Evolutionary conservation across 2,888 invertebrate species (phyloP), one percentile per base, ranked within the genome.

Genomic region (Conops quadrifasciatus): DNA sequence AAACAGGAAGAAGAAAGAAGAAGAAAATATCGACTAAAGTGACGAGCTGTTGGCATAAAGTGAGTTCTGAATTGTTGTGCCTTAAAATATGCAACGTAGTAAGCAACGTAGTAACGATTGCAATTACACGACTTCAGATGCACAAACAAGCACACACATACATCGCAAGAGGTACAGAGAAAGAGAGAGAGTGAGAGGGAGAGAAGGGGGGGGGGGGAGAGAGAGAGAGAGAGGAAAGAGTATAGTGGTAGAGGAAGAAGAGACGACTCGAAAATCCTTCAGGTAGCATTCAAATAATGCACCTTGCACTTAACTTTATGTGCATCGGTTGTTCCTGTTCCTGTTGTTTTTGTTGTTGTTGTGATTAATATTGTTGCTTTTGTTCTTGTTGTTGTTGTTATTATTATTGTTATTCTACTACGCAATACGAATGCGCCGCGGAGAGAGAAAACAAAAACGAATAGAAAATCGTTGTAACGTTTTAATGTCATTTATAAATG

Each of bases 211-310:
- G 11, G 11, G 19, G 11, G 19, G 3, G 9, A 13, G 19, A 63
- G 15, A 36, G 7, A 7, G n/a, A n/a, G 47, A 3, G 15, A 30
- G 49, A 47, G 26, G 45, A n/a, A n/a, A n/a, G 5, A 13, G 24
- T 4, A 11, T 2, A 0, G 13, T 16, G n/a, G n/a, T 49, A 5
- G 5, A 1, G 28, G 15, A 4, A 13, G 28, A 28, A 2, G 58
- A 28, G 28, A 3, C 28, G 16, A 11, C 13, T 21, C 43, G 62
- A 78, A 77, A 79, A 80, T 80, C 77, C 82, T 82, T 83, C 79
- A 83, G 84, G 81, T 81, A 79, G 80, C 84, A 82, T 81, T 83
- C 83, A 83, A 83, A 83, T 83, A 83, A 83, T 83, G 82, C 81
- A 83, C 80, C 79, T 15, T 81, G 80, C 81, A 81, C 83, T 83